phyloP scores from a whole-genome alignment of 2,888 invertebrate species.

The Drosophila lacicola region DNA sequence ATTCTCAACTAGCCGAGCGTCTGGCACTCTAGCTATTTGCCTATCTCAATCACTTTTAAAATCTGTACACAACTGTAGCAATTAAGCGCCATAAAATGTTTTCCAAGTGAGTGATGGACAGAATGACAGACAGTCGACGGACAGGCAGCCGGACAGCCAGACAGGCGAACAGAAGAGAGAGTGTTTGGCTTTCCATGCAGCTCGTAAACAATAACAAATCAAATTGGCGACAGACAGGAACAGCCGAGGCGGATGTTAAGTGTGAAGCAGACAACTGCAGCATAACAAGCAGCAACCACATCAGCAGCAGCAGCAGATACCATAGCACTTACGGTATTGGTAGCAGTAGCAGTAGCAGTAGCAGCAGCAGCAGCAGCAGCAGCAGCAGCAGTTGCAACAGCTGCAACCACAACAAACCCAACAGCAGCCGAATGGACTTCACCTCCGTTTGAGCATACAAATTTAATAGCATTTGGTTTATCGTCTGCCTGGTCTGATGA shows the following conservation, averaged over 20 bases:
- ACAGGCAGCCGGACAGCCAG: neutral
- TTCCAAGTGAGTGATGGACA: slow-evolving; percentile 35
- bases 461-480: slow-evolving; percentile 45
- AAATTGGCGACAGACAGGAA: slow-evolving; percentile 58
- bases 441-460: slow-evolving; percentile 50
- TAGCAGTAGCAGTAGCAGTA: slow-evolving; percentile 11
- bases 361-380: slow-evolving; percentile 10
- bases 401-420: slow-evolving; percentile 28
- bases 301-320: slow-evolving; percentile 13
- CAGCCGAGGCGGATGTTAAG: slow-evolving; percentile 43
- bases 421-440: slow-evolving; percentile 38
- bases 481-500: slow-evolving; percentile 11
- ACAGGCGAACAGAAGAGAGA: neutral
- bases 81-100: slow-evolving; percentile 50
- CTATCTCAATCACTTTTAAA: slow-evolving; percentile 5
- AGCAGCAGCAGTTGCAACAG: slow-evolving; percentile 15
- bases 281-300: slow-evolving; percentile 47
- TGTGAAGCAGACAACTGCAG: slow-evolving; percentile 47
- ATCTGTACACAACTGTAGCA: slow-evolving; percentile 46
- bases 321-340: no score
- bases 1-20: slow-evolving; percentile 6
- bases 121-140: slow-evolving; percentile 10
- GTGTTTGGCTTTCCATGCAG: slow-evolving; percentile 22
- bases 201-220: slow-evolving; percentile 63
- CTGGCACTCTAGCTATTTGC: slow-evolving; percentile 10